Evolutionary conservation across 2,797 vertebrate genomes (phyloP), one percentile per base, ranked within the genome.

Genomic region (Hyperoplus immaculatus): DNA sequence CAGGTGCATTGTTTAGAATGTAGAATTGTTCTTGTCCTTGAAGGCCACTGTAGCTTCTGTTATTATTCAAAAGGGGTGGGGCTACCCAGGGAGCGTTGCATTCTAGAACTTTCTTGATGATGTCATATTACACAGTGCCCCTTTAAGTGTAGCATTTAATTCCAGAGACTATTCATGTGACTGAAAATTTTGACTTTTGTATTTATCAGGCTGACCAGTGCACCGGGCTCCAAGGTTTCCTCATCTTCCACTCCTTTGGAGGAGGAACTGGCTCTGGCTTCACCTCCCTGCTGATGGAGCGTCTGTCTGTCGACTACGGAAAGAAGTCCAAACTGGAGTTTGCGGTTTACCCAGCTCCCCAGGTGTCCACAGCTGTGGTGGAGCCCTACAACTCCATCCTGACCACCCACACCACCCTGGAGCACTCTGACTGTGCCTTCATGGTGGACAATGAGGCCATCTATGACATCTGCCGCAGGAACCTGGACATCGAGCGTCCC

Each of bases 321-420:
- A 29, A 29, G 29, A 29, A 29, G 21, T 29, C 29, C 29, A 29
- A 29, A 29, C 29, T 29, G 29, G 29, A 96, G 75, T 92, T 96
- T 91, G 88, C 91, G 0, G 86, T 95, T 0, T 92, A 92, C 0
- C 88, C 88, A 0, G 89, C 89, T 0, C 95, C 95, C 10, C 94
- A 94, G 73, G 90, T 96, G 47, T 96, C 95, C 63, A 96, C 95
- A 0, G 85, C 81, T 0, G 96, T 96, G 6, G 95, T 96, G 10
- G 95, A 96, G 74, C 95, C 96, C 8, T 96, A 96, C 80, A 96
- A 96, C 66, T 94, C 95, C 80, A 96, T 96, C 71, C 94, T 96
- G 8, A 96, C 96, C 42, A 96, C 96, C 0, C 96, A 96, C 79
- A 96, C 9, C 66, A 96, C 96, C 0, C 4, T 96, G 63, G 96